phyloP scores from a whole-genome alignment of 2,113 vertebrate species.

The Piprites chloris region DNA sequence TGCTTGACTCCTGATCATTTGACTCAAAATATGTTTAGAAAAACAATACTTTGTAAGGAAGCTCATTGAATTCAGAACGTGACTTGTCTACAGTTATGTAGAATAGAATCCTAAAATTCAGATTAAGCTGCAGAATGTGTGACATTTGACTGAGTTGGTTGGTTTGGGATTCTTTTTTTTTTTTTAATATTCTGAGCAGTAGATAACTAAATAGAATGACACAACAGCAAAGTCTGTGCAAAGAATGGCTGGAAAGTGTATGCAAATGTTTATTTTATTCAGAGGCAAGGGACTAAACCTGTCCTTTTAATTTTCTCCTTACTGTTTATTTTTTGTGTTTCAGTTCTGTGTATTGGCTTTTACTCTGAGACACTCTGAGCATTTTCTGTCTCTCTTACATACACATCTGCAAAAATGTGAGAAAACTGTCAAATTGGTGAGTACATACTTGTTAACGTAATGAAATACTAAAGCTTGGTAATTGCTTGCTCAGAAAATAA shows the following conservation, averaged over 20 bases:
- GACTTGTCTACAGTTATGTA: background rate
- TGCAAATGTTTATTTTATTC: background rate
- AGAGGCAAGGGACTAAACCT: background rate
- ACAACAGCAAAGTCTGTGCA: background rate
- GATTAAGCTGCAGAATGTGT: background rate
- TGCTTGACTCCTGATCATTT: background rate
- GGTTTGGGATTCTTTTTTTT: background rate
- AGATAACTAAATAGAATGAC: background rate
- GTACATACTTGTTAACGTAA: background rate
- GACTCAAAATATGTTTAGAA: background rate
- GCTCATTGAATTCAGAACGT: background rate
- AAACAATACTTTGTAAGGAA: background rate
- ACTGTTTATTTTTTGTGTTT: background rate
- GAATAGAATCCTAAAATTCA: background rate
- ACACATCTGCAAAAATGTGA: background rate
- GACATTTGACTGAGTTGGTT: background rate
- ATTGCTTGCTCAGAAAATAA: background rate
- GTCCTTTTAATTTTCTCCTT: background rate
- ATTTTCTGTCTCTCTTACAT: background rate
- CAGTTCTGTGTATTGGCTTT: background rate
- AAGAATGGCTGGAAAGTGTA: background rate
- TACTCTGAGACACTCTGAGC: background rate
- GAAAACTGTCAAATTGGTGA: background rate
- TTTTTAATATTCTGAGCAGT: background rate
- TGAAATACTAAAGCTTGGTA: background rate